Evolutionary conservation across 2,113 vertebrate genomes (phyloP), one percentile per base, ranked within the genome.

Genomic region (Hippocampus guttulatus): DNA sequence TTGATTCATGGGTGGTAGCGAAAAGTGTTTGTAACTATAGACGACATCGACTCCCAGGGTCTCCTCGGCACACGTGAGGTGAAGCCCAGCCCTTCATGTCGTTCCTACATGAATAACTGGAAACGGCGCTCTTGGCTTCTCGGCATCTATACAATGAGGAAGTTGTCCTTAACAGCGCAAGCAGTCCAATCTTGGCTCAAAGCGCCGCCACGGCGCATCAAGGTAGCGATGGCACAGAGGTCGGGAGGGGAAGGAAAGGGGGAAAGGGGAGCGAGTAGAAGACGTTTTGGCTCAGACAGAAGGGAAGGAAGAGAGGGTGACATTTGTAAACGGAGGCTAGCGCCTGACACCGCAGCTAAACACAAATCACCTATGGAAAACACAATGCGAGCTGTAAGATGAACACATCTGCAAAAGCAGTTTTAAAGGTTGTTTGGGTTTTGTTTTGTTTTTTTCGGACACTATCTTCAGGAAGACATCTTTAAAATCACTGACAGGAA

Each of bases 221-320:
- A 71, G 8, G 6, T 54, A 70, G 62, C 52, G 7, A 60, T 51
- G 6, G 57, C 64, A 74, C 75, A 68, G 57, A 68, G 67, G 81
- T 73, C 76, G 79, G 67, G 78, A 82, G 55, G 76, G 88, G 77
- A 84, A 82, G 80, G 83, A 81, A 87, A 78, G 81, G 58, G 77
- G 80, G 83, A 81, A 87, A 78, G 81, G 55, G 77, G 1, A 40
- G 78, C 74, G 16, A 76, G 82, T 69, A 75, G 84, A 83, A 70
- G 76, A 83, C 63, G 57, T 81, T 75, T 75, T 83, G 88, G 83
- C 82, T 81, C 72, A 25, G 63, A 80, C 68, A 64, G 72, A 33
- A 7, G 55, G 82, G 78, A 84, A 85, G 84, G 70, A 82, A 65
- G 74, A 54, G 47, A 71, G 41, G 65, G 58, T 70, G 70, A 82